Evolutionary conservation across 2,113 vertebrate genomes (phyloP).

Genomic region (Phrynosoma blainvillii): DNA sequence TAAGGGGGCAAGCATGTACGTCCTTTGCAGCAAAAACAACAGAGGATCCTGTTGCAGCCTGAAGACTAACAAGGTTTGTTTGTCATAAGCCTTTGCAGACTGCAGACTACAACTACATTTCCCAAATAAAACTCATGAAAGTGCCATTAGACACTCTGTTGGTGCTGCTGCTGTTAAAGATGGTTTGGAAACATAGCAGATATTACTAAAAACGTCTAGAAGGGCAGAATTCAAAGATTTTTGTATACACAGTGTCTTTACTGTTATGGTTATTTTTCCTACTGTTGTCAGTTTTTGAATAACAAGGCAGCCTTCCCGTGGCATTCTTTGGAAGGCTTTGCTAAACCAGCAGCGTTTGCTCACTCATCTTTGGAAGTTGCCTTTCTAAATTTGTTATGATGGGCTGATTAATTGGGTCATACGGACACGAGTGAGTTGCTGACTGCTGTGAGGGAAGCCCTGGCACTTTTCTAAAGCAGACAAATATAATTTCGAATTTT

Average conservation of each 20-base stretch:
- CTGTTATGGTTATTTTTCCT: background rate
- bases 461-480: background rate
- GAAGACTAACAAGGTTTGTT: no score
- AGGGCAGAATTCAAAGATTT: background rate
- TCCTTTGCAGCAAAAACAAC: no score
- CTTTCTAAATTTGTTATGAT: slow-evolving; percentile 63
- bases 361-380: slow-evolving; percentile 54
- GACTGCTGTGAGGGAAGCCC: background rate
- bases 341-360: slow-evolving; percentile 54
- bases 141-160: no score
- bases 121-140: no score
- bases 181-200: no score
- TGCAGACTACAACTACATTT: no score
- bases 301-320: background rate
- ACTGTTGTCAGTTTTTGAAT: background rate
- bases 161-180: no score
- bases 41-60: no score
- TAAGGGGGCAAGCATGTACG: no score
- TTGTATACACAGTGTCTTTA: no score
- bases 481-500: rapidly evolving
- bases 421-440: slow-evolving; percentile 42
- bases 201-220: background rate
- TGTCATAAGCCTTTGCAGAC: no score
- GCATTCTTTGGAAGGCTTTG: slow-evolving; percentile 5
- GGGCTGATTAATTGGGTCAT: slow-evolving; percentile 71